Evolutionary conservation across 2,888 invertebrate species (phyloP), one percentile per base, ranked within the genome.

Genomic region (Xestia xanthographa): DNA sequence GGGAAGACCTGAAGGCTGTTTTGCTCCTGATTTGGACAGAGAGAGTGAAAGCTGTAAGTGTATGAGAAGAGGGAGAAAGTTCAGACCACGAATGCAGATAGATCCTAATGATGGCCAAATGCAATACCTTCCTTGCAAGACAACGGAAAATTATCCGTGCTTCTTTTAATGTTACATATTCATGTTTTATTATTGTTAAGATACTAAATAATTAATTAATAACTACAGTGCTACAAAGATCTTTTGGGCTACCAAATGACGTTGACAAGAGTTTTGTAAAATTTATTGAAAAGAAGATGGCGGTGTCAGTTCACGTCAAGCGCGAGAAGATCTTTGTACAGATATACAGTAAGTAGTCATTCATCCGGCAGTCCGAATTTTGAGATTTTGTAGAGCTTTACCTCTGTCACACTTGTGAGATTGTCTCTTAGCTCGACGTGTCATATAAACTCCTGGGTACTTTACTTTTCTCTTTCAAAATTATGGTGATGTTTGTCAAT

Each of bases 71-170:
- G 20, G 45, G 1, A 88, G 77, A 66, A 84, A 79, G 34, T 79
- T 77, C 14, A 84, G 82, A 38, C 81, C 76, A 12, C 80, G 82
- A 45, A 79, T 76, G 22, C 75, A 83, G 6, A 26, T 43, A 1
- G 20, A 82, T 75, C 22, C 74, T 9, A 86, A 86, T 20, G 86
- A 84, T 20, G 66, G 22, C 45, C 78, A 87, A 14, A 71, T 80
- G 9, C 84, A 87, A 0, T 88, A 75, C 9, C 79, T 79, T 11
- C 87, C 86, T 8, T 91, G 84, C 53, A 87, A 77, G 38, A 80
- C 87, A 5, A 76, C 86, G 80, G 29, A 88, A 68, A 82, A 80
- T 1, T 89, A 82, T 66, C 89, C 89, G 0, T 90, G 84, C 66
- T 89, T 84, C 60, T 91, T 79, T 82, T 90, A 71, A 63, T 63